Evolutionary conservation across 35 echinoderm and acorn worm species (phyloP).

Genomic region (Lytechinus variegatus): DNA sequence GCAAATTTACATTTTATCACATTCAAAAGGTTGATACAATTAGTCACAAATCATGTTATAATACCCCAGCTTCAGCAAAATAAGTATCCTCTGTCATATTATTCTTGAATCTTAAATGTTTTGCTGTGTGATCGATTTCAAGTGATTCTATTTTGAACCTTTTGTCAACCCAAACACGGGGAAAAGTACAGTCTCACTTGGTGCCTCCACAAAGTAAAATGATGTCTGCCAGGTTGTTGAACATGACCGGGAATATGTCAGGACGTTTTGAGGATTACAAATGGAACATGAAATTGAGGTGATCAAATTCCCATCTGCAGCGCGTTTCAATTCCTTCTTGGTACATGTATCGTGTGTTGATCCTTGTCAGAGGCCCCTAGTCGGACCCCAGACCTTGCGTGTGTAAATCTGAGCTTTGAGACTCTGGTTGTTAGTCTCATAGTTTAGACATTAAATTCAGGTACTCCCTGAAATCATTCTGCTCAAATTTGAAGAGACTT

Average conservation of each 20-base stretch:
- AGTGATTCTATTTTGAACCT: neutral
- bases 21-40: too few species aligned
- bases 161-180: neutral
- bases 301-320: slow-evolving; percentile 1
- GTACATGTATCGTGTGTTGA: neutral
- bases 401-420: slow-evolving; percentile 1
- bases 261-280: neutral
- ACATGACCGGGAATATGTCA: slow-evolving; percentile 1
- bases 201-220: neutral
- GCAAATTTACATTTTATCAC: too few species aligned
- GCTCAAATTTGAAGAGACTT: neutral
- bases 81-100: too few species aligned
- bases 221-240: neutral
- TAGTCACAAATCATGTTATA: too few species aligned
- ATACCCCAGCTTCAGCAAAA: too few species aligned
- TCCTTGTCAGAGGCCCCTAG: neutral
- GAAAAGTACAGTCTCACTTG: neutral
- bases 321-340: neutral
- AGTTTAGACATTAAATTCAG: neutral
- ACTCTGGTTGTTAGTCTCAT: neutral
- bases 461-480: neutral
- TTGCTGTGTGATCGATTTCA: neutral
- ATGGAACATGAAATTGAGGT: slow-evolving; percentile 12
- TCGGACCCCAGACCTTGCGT: neutral
- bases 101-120: neutral